Evolutionary conservation across 35 echinoderm and acorn worm species (phyloP).

Genomic region (Ophioderma brevispina): DNA sequence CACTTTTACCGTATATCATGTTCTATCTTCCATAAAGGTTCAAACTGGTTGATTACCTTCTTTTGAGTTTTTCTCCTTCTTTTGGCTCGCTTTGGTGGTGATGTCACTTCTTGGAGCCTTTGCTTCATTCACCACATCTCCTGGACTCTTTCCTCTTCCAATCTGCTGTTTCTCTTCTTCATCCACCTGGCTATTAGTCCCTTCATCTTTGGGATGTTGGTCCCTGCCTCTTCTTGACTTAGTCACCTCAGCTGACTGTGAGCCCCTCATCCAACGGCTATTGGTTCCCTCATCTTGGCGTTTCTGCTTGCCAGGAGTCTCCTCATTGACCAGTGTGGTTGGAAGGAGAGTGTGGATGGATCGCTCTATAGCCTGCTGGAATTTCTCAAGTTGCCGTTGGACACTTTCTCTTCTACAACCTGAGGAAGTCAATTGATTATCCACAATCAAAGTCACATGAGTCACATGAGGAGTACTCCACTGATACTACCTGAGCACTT

Average conservation of each 20-base stretch:
- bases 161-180: too few relatives aligned
- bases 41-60: too few relatives aligned
- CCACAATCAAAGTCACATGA: neutral
- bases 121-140: neutral
- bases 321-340: too few relatives aligned
- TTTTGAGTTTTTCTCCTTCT: too few relatives aligned
- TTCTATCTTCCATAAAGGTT: too few relatives aligned
- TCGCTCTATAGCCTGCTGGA: constrained; percentile 34
- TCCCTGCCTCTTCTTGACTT: neutral
- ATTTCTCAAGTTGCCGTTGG: constrained; percentile 57
- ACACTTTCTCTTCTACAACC: constrained; percentile 66
- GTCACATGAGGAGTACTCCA: too few relatives aligned
- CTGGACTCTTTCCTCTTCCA: too few relatives aligned
- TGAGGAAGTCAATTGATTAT: neutral
- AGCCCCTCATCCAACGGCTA: neutral
- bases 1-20: too few relatives aligned
- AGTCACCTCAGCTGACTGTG: neutral
- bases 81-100: too few relatives aligned
- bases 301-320: neutral
- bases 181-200: too few relatives aligned
- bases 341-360: neutral
- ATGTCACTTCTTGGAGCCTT: neutral
- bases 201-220: neutral
- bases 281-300: neutral
- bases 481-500: too few relatives aligned